A percentile compares a stretch with the other conserved stretches of the same genome.
phyloP scores from a whole-genome alignment of 2,888 invertebrate genomes.

The Ectemnius continuus region DNA sequence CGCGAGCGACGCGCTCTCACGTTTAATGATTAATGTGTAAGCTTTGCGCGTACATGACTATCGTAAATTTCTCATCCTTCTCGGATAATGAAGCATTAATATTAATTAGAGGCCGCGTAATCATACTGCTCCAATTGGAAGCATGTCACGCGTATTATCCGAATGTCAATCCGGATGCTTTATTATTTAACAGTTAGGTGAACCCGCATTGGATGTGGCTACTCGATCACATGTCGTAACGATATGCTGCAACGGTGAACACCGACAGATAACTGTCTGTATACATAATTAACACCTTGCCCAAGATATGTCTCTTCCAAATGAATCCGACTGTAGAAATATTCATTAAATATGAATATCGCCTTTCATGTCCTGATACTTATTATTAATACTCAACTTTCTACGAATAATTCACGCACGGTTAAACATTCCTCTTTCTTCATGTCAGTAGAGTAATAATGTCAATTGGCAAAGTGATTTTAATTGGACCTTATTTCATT shows the following conservation, averaged over 20 bases:
- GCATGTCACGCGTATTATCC: neutral
- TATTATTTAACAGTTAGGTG: slow-evolving; percentile 18
- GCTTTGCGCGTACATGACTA: slow-evolving; percentile 21
- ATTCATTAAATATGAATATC: too few species aligned
- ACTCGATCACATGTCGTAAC: too few species aligned
- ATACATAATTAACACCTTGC: neutral
- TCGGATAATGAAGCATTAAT: slow-evolving; percentile 36
- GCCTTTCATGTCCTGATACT: too few species aligned
- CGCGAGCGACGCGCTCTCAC: neutral
- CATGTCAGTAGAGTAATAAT: neutral
- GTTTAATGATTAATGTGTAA: slow-evolving; percentile 22
- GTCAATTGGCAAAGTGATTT: neutral
- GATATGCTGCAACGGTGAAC: slow-evolving; percentile 1
- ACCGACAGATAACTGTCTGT: neutral
- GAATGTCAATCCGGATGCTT: slow-evolving; percentile 16
- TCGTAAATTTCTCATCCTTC: slow-evolving; percentile 52
- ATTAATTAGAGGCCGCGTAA: slow-evolving; percentile 44
- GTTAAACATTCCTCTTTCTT: too few species aligned
- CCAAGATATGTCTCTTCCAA: too few species aligned
- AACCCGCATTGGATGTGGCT: neutral
- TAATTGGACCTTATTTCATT: slow-evolving; percentile 10
- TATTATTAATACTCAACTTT: too few species aligned
- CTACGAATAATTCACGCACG: too few species aligned
- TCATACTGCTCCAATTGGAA: slow-evolving; percentile 33
- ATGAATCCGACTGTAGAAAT: too few species aligned